Percentiles rank a stretch among this genome's conserved stretches.
Evolutionary conservation across 2,797 vertebrate genomes (phyloP).

Genomic region (Pangasius krempfi): DNA sequence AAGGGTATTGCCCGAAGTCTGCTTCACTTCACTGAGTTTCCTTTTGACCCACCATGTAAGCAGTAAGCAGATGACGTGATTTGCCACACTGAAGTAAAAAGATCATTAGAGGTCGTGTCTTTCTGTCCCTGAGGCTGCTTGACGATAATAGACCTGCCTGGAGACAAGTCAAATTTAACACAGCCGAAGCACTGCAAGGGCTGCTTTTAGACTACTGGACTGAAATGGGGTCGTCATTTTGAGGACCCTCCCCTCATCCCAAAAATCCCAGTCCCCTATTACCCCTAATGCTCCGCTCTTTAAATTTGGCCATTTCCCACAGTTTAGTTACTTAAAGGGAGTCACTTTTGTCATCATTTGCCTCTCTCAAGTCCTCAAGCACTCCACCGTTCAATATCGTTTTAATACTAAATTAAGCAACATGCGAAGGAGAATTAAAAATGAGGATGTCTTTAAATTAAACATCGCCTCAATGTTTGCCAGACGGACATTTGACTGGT

Average conservation of each 20-base stretch:
- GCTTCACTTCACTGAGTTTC: conserved; percentile 12
- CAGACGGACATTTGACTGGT: conserved; percentile 62
- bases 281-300: conserved; percentile 71
- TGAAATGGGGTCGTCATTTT: conserved; percentile 57
- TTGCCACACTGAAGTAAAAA: conserved; percentile 63
- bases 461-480: conserved; percentile 68
- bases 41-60: conserved; percentile 26
- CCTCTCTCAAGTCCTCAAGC: conserved; percentile 66
- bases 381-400: conserved; percentile 74
- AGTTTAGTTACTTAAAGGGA: conserved; percentile 71
- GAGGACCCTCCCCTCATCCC: conserved; percentile 56
- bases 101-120: conserved; percentile 65
- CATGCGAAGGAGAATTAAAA: conserved; percentile 67
- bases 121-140: conserved; percentile 60
- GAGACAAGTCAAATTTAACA: conserved; percentile 67
- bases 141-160: conserved; percentile 69
- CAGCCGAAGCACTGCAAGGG: conserved; percentile 32
- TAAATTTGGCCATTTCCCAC: conserved; percentile 71
- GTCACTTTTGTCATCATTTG: conserved; percentile 62
- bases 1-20: conserved; percentile 2
- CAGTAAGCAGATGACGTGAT: conserved; percentile 65
- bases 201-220: conserved; percentile 38
- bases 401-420: conserved; percentile 77
- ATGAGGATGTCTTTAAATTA: conserved; percentile 70
- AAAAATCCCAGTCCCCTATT: conserved; percentile 59